These are phyloP conservation scores for Phymatocera aterrima DNA, from an alignment of 2,888 invertebrate species.

Conservation along the genomic window DNA sequence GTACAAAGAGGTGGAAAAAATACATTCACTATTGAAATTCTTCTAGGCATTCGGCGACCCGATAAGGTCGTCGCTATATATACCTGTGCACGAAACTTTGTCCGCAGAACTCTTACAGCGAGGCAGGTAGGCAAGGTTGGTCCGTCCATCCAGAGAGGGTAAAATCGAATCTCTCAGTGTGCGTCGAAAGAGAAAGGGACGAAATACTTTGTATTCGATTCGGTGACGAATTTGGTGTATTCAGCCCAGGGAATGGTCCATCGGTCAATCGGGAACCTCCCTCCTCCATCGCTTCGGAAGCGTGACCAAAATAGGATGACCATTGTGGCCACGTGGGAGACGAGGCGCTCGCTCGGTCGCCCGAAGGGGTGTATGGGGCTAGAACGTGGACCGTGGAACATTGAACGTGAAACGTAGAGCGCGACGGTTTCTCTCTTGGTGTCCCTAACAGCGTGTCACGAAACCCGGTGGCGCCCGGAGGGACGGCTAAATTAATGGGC, in stretches of 20 bases:
- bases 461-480: constrained; percentile 35
- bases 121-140: not conserved
- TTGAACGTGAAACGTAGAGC: not conserved
- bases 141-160: not conserved
- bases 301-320: constrained; percentile 47
- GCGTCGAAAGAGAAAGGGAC: not conserved
- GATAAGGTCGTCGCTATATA: not conserved
- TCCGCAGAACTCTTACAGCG: not conserved
- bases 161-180: constrained; percentile 30
- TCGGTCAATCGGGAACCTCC: constrained; percentile 34
- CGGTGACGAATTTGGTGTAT: constrained; percentile 43
- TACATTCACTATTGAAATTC: not conserved
- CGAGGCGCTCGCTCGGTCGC: not conserved
- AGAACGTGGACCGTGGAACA: constrained; percentile 3
- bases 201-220: constrained; percentile 42
- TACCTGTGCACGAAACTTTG: too few relatives aligned
- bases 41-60: not conserved
- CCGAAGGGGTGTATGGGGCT: not conserved
- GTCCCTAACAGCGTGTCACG: constrained; percentile 24
- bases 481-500: constrained; percentile 41
- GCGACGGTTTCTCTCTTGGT: not conserved
- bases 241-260: constrained; percentile 23
- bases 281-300: not conserved
- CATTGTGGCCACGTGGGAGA: constrained; percentile 47
- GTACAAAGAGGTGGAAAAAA: too few relatives aligned